Conservation (phyloP, 2,888 invertebrate species). For the Cordylochernes scorpioides region DNA sequence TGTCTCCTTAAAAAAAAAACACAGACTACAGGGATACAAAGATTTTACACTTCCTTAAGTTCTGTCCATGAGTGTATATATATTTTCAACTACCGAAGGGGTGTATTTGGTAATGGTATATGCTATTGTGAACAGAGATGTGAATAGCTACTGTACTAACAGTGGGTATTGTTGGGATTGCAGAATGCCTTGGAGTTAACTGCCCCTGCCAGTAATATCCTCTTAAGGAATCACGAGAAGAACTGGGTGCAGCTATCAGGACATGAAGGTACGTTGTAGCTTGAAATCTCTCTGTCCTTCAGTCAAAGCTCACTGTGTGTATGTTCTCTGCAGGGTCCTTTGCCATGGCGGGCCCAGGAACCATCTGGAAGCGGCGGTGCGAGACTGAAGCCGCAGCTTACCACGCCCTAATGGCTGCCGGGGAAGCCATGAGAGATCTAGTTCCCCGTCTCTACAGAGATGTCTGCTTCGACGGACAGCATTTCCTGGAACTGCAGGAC, state of each 20-base stretch:
- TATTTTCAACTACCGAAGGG: too few species aligned
- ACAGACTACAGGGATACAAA: too few species aligned
- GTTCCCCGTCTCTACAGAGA: conserved; percentile 62
- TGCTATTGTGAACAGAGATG: too few species aligned
- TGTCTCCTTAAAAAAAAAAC: too few species aligned
- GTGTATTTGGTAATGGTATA: too few species aligned
- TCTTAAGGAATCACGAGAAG: conserved; percentile 30
- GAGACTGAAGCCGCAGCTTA: conserved; percentile 31
- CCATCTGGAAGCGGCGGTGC: conserved; percentile 68
- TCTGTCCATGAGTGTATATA: too few species aligned
- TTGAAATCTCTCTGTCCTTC: conserved; percentile 1
- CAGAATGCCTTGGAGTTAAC: conserved; percentile 62
- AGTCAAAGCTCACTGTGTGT: not conserved
- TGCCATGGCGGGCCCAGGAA: conserved; percentile 70
- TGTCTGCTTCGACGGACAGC: conserved; percentile 26
- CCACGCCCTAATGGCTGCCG: conserved; percentile 37
- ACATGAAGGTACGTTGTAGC: conserved; percentile 29
- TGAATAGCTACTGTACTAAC: too few species aligned
- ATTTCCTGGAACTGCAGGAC: conserved; percentile 82
- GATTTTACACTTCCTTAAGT: too few species aligned
- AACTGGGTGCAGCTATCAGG: conserved; percentile 75
- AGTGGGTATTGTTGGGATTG: too few species aligned
- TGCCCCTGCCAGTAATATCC: conserved; percentile 60
- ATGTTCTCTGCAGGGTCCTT: conserved; percentile 40
- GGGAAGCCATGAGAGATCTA: conserved; percentile 41